A percentile compares a stretch with the other conserved stretches of the same genome.
Evolutionary conservation across 64 coral and sea anemone species (phyloP).

Genomic region (Platygyra sinensis): DNA sequence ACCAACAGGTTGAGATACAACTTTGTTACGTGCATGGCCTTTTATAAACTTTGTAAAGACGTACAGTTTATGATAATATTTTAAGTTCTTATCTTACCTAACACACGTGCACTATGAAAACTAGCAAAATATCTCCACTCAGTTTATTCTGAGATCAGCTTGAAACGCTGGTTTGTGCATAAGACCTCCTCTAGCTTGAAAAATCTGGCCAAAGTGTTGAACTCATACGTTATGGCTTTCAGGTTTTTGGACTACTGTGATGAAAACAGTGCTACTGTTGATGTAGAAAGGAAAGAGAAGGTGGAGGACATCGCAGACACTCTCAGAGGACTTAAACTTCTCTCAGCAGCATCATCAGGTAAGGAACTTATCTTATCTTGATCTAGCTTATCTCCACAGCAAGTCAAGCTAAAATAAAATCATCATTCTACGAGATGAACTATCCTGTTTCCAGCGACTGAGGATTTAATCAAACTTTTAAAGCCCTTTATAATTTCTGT

Average conservation of each 20-base stretch:
- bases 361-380: neutral
- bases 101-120: too few relatives aligned
- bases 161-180: too few relatives aligned
- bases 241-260: neutral
- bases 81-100: too few relatives aligned
- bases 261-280: neutral
- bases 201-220: neutral
- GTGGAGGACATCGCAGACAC: conserved; percentile 39
- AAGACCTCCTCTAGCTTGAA: too few relatives aligned
- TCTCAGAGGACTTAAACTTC: conserved; percentile 9
- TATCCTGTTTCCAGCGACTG: neutral
- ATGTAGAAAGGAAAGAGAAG: conserved; percentile 12
- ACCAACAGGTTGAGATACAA: neutral
- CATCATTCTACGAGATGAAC: neutral
- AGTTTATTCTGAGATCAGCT: too few relatives aligned
- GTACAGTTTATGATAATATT: neutral
- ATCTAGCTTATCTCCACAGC: neutral
- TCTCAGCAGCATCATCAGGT: conserved; percentile 4
- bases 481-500: neutral
- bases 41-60: neutral
- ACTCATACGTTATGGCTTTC: neutral
- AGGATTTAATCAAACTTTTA: too few relatives aligned
- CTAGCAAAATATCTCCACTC: too few relatives aligned
- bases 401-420: neutral
- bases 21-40: neutral